These are phyloP conservation scores for Oligia fasciuncula DNA, from an alignment of 2,888 invertebrate species.

Conservation along the genomic window DNA sequence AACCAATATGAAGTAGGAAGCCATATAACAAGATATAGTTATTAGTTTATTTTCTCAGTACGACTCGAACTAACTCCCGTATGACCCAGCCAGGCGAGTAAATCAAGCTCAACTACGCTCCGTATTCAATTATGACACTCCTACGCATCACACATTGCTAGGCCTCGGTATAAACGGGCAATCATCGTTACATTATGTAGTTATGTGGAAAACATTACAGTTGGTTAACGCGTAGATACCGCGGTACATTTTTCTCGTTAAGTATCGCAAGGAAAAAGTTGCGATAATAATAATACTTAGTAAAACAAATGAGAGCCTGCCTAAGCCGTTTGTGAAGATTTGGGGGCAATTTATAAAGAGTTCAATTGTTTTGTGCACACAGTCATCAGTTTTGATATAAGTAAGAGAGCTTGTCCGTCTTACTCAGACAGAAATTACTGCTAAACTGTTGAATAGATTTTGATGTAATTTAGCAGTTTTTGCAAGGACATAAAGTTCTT, in stretches of 20 bases:
- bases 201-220: slow-evolving; percentile 31
- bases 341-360: slow-evolving; percentile 2
- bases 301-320: background rate
- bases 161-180: slow-evolving; percentile 9
- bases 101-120: slow-evolving; percentile 37
- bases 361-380: background rate
- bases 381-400: background rate
- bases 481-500: background rate
- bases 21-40: slow-evolving; percentile 34
- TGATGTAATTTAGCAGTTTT: background rate
- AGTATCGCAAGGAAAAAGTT: slow-evolving; percentile 7
- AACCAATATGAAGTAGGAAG: slow-evolving; percentile 42
- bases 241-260: background rate
- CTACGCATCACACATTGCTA: slow-evolving; percentile 48
- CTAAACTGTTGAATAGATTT: slow-evolving; percentile 8
- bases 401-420: slow-evolving; percentile 3
- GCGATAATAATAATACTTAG: background rate
- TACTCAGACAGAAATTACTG: background rate
- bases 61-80: slow-evolving; percentile 9
- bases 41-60: slow-evolving; percentile 34
- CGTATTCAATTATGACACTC: slow-evolving; percentile 45
- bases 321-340: background rate
- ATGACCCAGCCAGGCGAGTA: slow-evolving; percentile 27
- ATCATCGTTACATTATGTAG: slow-evolving; percentile 3
- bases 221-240: slow-evolving; percentile 11